Percentiles rank a stretch among this genome's conserved stretches.
Evolutionary conservation across 2,888 invertebrate species (phyloP).

Genomic region (Eudemis profundana): DNA sequence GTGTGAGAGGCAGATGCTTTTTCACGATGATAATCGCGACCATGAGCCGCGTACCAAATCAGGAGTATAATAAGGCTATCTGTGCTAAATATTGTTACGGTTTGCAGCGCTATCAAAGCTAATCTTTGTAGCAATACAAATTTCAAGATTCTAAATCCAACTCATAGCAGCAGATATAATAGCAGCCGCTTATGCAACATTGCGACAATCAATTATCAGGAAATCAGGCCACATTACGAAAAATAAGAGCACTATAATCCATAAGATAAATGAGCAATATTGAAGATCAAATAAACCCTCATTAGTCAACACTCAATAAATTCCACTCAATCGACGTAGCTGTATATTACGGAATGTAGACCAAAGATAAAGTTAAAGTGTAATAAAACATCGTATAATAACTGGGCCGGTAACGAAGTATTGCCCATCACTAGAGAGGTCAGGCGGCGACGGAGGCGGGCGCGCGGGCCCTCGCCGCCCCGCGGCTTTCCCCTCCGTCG

Average conservation of each 20-base stretch:
- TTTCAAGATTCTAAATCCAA: no score
- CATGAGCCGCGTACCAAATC: no score
- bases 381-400: constrained; percentile 34
- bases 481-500: constrained; percentile 55
- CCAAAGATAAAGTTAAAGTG: constrained; percentile 29
- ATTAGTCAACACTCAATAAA: constrained; percentile 9
- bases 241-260: neutral
- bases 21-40: no score
- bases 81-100: no score
- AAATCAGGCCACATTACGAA: neutral
- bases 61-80: no score
- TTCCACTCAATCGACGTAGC: neutral
- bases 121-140: no score
- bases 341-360: constrained; percentile 27
- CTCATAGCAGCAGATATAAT: neutral
- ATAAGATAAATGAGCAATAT: neutral
- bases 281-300: neutral
- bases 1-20: no score
- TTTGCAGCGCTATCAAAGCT: no score
- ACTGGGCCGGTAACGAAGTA: constrained; percentile 16
- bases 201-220: neutral
- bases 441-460: constrained; percentile 57
- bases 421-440: constrained; percentile 71
- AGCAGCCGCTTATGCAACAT: neutral
- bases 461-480: constrained; percentile 53